Conservation (phyloP, 2,797 vertebrate genomes). For the Hephaestus fuliginosus region DNA sequence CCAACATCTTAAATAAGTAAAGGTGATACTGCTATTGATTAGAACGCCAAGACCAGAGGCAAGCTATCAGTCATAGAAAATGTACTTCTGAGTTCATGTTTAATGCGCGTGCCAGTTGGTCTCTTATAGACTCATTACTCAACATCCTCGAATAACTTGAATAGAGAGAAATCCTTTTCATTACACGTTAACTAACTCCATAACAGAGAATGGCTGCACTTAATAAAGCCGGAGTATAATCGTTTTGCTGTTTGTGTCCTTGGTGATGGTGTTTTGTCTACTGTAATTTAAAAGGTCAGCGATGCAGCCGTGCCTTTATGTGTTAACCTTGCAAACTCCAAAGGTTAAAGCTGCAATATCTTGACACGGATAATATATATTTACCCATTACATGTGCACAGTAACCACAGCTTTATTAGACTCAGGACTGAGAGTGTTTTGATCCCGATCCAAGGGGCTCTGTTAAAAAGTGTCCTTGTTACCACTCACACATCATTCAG, state of each 20-base stretch:
- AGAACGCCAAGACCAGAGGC: slow-evolving; percentile 63
- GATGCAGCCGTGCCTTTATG: slow-evolving; percentile 14
- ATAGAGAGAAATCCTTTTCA: slow-evolving; percentile 59
- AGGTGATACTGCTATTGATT: slow-evolving; percentile 80
- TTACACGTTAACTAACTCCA: slow-evolving; percentile 46
- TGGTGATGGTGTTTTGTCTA: slow-evolving; percentile 34
- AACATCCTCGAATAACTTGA: slow-evolving; percentile 63
- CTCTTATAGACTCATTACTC: slow-evolving; percentile 64
- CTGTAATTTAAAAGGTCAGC: slow-evolving; percentile 49
- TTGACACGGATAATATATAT: slow-evolving; percentile 27
- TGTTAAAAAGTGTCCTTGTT: slow-evolving; percentile 15
- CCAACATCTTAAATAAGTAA: slow-evolving; percentile 82
- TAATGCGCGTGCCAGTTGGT: slow-evolving; percentile 50
- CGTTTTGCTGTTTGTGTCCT: slow-evolving; percentile 22
- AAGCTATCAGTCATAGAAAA: slow-evolving; percentile 73
- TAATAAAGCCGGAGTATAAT: slow-evolving; percentile 28
- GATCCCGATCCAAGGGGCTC: slow-evolving; percentile 27
- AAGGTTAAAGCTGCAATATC: slow-evolving; percentile 39
- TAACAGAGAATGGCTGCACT: slow-evolving; percentile 27
- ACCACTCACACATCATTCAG: background rate
- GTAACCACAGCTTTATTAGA: slow-evolving; percentile 2
- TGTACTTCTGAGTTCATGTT: slow-evolving; percentile 59
- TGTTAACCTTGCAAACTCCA: slow-evolving; percentile 46
- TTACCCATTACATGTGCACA: slow-evolving; percentile 9
- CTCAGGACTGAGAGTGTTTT: background rate